Evolutionary conservation across 2,797 vertebrate genomes (phyloP).

Genomic region (Cyclopterus lumpus): DNA sequence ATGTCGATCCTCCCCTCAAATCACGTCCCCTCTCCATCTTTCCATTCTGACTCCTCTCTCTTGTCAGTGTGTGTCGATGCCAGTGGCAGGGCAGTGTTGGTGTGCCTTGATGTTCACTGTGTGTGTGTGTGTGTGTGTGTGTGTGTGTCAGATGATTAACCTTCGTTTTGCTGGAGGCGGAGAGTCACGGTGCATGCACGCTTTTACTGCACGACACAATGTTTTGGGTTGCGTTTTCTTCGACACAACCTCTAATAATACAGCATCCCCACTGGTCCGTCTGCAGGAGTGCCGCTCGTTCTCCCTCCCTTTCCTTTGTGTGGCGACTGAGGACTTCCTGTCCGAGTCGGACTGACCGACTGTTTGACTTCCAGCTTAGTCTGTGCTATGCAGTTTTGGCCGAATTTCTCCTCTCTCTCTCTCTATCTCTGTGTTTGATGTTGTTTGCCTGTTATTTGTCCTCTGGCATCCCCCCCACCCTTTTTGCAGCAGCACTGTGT

Average conservation of each 20-base stretch:
- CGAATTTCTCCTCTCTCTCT: conserved; percentile 25
- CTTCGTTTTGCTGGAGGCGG: conserved; percentile 74
- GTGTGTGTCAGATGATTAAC: conserved; percentile 76
- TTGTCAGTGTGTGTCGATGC: conserved; percentile 54
- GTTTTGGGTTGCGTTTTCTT: conserved; percentile 69
- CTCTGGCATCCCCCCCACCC: conserved; percentile 51
- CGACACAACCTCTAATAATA: conserved; percentile 75
- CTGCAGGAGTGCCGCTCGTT: conserved; percentile 68
- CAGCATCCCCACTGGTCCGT: conserved; percentile 71
- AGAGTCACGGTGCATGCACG: conserved; percentile 83
- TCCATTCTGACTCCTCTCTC: conserved; percentile 41
- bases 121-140: conserved; percentile 49
- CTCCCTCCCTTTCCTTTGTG: conserved; percentile 42
- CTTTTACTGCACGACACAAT: conserved; percentile 82
- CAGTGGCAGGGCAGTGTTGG: conserved; percentile 80
- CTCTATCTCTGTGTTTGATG: conserved; percentile 52
- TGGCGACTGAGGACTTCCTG: conserved; percentile 57
- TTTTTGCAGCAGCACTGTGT: conserved; percentile 61
- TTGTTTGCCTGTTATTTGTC: conserved; percentile 54
- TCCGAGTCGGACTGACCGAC: conserved; percentile 58
- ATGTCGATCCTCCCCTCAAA: conserved; percentile 63
- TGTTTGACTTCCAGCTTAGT: conserved; percentile 63
- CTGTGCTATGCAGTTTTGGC: conserved; percentile 68
- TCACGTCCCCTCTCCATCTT: conserved; percentile 62
- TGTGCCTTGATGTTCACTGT: conserved; percentile 58